Evolutionary conservation across 1,140 invertebrate genomes (phyloP).

Genomic region (Muscidifurax raptorellus): DNA sequence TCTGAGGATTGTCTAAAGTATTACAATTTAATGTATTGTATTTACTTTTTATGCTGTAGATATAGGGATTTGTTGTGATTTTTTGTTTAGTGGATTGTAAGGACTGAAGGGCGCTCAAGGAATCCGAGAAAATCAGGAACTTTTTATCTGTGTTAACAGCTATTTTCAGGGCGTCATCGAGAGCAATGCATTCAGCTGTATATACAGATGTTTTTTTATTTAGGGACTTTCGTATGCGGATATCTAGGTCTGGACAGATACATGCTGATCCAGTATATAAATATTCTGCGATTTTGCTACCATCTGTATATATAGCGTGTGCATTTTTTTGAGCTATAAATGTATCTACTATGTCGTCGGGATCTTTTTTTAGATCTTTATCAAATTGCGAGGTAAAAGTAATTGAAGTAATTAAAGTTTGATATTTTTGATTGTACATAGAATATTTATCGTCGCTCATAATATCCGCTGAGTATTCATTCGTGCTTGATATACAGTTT

Average conservation of each 20-base stretch:
- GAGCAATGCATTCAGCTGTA: not conserved
- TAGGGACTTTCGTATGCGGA: not conserved
- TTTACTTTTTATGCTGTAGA: not conserved
- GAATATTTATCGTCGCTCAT: not conserved
- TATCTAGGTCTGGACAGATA: not conserved
- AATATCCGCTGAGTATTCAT: too few species aligned
- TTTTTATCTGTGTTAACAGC: too few species aligned
- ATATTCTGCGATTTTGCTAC: not conserved
- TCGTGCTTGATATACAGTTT: not conserved
- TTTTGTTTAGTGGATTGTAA: not conserved
- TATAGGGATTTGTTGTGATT: not conserved
- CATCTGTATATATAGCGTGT: conserved; percentile 8
- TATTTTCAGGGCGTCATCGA: not conserved
- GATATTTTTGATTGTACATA: not conserved
- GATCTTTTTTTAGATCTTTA: not conserved
- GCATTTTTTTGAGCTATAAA: not conserved
- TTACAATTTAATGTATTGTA: not conserved
- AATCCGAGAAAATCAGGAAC: conserved; percentile 6
- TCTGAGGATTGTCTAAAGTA: not conserved
- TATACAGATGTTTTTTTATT: not conserved
- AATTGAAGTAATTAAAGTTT: not conserved
- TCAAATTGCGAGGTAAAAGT: not conserved
- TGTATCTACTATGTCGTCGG: not conserved
- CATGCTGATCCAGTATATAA: not conserved
- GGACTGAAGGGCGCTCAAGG: not conserved